Evolutionary conservation across 2,888 invertebrate genomes (phyloP), one percentile per base, ranked within the genome.

Genomic region (Emesis furor): DNA sequence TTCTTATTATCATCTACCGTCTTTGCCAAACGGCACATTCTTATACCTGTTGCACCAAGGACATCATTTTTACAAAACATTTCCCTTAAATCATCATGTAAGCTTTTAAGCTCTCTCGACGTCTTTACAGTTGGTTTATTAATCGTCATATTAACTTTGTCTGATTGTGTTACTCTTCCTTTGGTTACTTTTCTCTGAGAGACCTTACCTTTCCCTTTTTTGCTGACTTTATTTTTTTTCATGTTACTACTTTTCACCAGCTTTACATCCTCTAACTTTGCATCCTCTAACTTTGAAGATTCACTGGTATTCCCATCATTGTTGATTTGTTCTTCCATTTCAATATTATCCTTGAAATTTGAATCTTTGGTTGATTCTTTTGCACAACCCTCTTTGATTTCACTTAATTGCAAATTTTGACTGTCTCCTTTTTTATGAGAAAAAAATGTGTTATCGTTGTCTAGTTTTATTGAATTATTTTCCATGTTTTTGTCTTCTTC

Each of bases 81-180:
- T 90, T 98, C 98, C 88, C 97, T 97, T 65, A 98, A 97, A 87
- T 98, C 98, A 84, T 98, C 97, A 87, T 98, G 98, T 1, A 98
- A 94, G 92, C 97, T 96, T 89, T 97, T 97, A 72, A 98, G 91
- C 89, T 98, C 98, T 83, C 94, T 93, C 75, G 92, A 92, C 55
- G 88, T 90, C 86, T 94, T 94, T 87, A 95, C 93, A 78, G 86
- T 84, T 68, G 90, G 80, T 86, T 91, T 90, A 6, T 82, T 82
- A 37, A 79, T 75, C 2, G 83, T 83, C 78, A 73, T 75, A 75
- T 73, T 83, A 62, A 88, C 87, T 42, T 83, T 83, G 76, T 89
- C 91, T 7, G 93, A 91, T 46, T 92, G 90, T 83, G 91, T 93
- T 35, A 91, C 86, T 77, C 91, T 72, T 79, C 82, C 82, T 73